Percentiles rank a stretch among this genome's conserved stretches.
These are phyloP conservation scores for Porites rus DNA, from an alignment of 92 coral and sea anemone species.

Conservation along the genomic window DNA sequence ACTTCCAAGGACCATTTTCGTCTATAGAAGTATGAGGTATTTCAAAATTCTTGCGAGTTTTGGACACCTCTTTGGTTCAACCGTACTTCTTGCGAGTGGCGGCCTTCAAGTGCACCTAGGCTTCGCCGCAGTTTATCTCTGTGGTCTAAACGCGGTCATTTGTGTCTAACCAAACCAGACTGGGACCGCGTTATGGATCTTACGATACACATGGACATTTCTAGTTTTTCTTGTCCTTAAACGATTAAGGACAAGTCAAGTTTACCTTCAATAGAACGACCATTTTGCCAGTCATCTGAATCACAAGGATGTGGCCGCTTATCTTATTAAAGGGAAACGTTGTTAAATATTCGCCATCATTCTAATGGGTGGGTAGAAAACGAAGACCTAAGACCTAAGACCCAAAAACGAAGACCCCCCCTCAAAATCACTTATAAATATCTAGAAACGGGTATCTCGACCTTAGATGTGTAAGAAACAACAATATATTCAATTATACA, in stretches of 20 bases:
- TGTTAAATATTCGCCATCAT: no score
- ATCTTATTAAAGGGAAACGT: no score
- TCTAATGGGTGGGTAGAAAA: no score
- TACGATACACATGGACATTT: neutral
- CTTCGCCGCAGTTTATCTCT: conserved; percentile 1
- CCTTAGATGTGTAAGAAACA: no score
- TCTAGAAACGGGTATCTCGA: no score
- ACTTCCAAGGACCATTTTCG: neutral
- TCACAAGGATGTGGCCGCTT: neutral
- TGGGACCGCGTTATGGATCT: neutral
- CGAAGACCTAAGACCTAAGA: no score
- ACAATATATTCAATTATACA: no score
- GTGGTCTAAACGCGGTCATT: neutral
- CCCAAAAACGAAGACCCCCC: no score
- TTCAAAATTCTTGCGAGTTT: neutral
- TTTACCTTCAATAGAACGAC: neutral
- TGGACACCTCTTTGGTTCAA: neutral
- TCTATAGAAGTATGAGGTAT: neutral
- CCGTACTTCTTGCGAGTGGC: neutral
- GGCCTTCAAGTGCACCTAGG: neutral
- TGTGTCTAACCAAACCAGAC: conserved; percentile 5
- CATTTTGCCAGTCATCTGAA: neutral
- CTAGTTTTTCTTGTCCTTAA: no score
- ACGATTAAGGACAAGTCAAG: neutral
- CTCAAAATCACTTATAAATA: no score